Base-by-base conservation (phyloP, 1,140 invertebrate species). In the Drosophila tropicalis region DNA sequence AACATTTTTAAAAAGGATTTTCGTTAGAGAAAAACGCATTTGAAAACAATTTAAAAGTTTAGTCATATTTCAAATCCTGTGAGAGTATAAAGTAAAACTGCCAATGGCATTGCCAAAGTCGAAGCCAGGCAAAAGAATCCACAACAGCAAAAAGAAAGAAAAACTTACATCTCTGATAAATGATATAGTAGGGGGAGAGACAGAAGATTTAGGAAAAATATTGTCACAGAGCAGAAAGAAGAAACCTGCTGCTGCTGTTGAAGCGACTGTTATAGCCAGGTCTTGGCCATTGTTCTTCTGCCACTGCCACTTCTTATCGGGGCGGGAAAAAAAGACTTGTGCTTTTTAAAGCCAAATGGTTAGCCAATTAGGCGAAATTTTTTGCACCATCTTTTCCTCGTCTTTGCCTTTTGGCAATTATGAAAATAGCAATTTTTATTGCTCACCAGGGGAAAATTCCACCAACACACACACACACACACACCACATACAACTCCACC, bases 341-440 rank as follows among this genome's bases (percentile, higher is more conserved):
- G 68, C 44, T 51, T 51, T 51, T 51, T 51, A 51, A 51, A 51
- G 44, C 44, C 44, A 51, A 51, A 51, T 51, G 44, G 44, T 51
- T 69, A 84, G 84, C 84, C 84, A 89, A 89, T 89, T 89, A 89
- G 84, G 84, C 84, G 84, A 89, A 84, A 84, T 89, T 89, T 89
- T 76, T 89, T 79, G 77, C 84, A 89, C 84, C 84, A 89, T 89
- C 84, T 84, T 81, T 70, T 67, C 47, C 67, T 17, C 5, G n/a
- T 15, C 55, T 57, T 34, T 36, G 10, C 56, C 56, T 58, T 34
- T 58, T 32, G 63, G 84, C 84, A 89, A 89, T 89, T 89, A 89
- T 89, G 84, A 89, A 89, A 89, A 89, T 89, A 77, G 84, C 84
- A 84, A 89, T 89, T 89, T 89, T 89, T 89, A 89, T 89, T 89